These are phyloP conservation scores for Tryphoninae sp. DNA, from an alignment of 2,888 invertebrate species.

Conservation along the genomic window DNA sequence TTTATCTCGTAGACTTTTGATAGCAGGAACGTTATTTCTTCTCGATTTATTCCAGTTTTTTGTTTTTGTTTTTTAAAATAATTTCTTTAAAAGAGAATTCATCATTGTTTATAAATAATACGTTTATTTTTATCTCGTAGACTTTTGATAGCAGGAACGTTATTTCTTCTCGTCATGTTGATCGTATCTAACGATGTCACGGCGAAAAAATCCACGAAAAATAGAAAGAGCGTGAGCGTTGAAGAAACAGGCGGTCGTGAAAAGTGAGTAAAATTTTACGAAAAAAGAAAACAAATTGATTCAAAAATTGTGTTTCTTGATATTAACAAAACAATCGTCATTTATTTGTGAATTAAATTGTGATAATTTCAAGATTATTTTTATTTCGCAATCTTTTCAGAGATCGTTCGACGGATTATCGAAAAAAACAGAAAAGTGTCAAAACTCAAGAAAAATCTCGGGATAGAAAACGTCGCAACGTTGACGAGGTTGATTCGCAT, in stretches of 20 bases:
- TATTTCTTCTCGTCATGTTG: slow-evolving; percentile 52
- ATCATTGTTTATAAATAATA: not conserved
- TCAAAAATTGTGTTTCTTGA: not conserved
- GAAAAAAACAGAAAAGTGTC: slow-evolving; percentile 31
- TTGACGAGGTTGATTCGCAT: slow-evolving; percentile 38
- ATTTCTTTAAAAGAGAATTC: not conserved
- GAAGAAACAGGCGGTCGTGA: slow-evolving; percentile 41
- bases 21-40: too few species aligned
- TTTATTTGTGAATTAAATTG: not conserved
- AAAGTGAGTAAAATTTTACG: slow-evolving; percentile 41
- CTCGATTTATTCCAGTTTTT: slow-evolving; percentile 6
- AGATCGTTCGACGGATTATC: slow-evolving; percentile 26
- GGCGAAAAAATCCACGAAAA: slow-evolving; percentile 53
- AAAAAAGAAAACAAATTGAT: not conserved
- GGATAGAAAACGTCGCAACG: slow-evolving; percentile 42
- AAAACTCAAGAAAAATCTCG: slow-evolving; percentile 47
- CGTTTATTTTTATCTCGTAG: slow-evolving; percentile 28
- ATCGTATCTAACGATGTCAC: slow-evolving; percentile 45
- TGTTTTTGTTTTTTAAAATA: not conserved
- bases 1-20: too few species aligned
- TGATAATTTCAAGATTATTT: not conserved
- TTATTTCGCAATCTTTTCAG: slow-evolving; percentile 11
- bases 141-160: slow-evolving; percentile 29
- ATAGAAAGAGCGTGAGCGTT: slow-evolving; percentile 29
- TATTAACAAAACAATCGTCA: too few species aligned